These are phyloP conservation scores for Indri indri DNA, from an alignment of 2,113 vertebrate genomes.

Conservation along the genomic window DNA sequence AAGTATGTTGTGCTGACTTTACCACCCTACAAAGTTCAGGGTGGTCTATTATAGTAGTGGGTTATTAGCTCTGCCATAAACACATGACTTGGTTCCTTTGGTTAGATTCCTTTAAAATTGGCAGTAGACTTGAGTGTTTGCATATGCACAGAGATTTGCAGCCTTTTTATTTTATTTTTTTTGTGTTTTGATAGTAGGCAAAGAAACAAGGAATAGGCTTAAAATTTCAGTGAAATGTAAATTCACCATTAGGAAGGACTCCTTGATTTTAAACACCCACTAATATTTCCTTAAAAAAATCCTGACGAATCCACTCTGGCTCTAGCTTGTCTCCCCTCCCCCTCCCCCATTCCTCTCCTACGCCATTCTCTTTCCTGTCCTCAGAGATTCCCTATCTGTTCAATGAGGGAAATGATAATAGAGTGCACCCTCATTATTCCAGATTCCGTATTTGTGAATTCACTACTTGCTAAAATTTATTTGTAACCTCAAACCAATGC, in stretches of 20 bases:
- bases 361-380: neutral
- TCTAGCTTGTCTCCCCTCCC: neutral
- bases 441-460: neutral
- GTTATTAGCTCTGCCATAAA: neutral
- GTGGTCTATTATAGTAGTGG: neutral
- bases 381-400: neutral
- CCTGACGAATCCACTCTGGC: neutral
- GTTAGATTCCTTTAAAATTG: neutral
- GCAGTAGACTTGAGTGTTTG: neutral
- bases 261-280: neutral
- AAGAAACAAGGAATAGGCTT: neutral
- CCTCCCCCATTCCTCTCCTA: neutral
- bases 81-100: neutral
- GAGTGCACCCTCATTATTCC: neutral
- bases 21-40: neutral
- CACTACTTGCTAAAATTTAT: neutral
- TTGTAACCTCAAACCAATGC: neutral
- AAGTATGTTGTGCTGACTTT: neutral
- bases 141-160: neutral
- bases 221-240: neutral
- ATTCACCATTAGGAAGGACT: neutral
- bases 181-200: neutral
- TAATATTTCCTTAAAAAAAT: neutral
- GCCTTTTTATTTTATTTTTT: neutral
- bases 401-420: neutral